Conservation (phyloP, 2,888 invertebrate genomes). For the Hyles lineata region DNA sequence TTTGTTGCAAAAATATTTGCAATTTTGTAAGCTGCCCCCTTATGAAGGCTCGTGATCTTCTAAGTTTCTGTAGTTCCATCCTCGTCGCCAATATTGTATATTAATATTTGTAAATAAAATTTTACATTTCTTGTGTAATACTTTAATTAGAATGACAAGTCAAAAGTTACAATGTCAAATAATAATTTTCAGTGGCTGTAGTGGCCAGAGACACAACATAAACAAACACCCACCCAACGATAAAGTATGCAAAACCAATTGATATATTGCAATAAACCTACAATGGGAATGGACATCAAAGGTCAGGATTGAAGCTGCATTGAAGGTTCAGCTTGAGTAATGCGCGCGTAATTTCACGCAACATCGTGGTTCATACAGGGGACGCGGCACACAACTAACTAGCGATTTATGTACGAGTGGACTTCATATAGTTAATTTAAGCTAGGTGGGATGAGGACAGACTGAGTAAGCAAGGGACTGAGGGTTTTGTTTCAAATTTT, state of each 20-base stretch:
- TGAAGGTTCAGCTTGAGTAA: not conserved
- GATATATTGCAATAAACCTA: slow-evolving; percentile 10
- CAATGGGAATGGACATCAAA: not conserved
- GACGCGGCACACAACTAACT: slow-evolving; percentile 56
- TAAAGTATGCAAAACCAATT: not conserved
- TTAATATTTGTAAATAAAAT: no score
- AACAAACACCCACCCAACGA: not conserved
- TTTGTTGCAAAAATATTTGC: no score
- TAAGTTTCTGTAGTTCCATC: no score
- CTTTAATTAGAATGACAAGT: no score
- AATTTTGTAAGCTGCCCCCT: no score
- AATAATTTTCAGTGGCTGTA: no score
- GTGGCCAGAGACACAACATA: no score
- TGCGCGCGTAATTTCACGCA: slow-evolving; percentile 17
- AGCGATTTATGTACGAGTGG: slow-evolving; percentile 68
- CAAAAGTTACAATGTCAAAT: no score
- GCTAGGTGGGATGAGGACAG: not conserved
- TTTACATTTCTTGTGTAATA: no score
- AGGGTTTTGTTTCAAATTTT: not conserved
- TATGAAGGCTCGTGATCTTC: no score
- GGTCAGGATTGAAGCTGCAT: slow-evolving; percentile 5
- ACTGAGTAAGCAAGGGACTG: not conserved
- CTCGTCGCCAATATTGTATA: no score
- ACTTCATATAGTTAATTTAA: not conserved
- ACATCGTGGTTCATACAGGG: slow-evolving; percentile 33